phyloP scores from a whole-genome alignment of 2,113 vertebrate genomes.

The Silurus meridionalis region DNA sequence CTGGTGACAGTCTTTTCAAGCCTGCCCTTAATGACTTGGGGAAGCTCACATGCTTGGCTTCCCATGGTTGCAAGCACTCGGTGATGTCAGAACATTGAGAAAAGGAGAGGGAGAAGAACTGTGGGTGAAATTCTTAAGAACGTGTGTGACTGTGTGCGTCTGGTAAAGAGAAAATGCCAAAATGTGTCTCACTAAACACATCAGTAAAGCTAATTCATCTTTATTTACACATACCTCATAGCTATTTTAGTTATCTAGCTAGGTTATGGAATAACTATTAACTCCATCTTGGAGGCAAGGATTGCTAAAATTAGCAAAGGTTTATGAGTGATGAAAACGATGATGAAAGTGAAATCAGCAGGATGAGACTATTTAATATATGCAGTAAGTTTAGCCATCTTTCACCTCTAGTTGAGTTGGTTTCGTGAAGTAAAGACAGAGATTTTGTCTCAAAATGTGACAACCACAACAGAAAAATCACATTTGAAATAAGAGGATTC shows the following conservation, averaged over 20 bases:
- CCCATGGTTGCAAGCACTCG: constrained; percentile 72
- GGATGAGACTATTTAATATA: background rate
- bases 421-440: background rate
- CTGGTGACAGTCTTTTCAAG: constrained; percentile 83
- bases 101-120: constrained; percentile 24
- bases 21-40: constrained; percentile 80
- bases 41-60: constrained; percentile 80
- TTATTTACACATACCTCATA: background rate
- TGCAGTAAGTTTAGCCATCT: background rate
- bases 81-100: constrained; percentile 69
- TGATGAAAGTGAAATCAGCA: background rate
- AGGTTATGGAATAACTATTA: background rate
- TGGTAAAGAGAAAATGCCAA: background rate
- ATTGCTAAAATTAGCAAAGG: background rate
- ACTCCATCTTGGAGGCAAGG: background rate
- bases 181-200: background rate
- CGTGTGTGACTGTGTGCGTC: background rate
- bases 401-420: background rate
- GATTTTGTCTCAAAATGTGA: background rate
- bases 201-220: background rate
- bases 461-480: background rate
- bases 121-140: background rate
- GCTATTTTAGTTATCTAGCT: background rate
- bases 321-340: background rate
- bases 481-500: background rate